A percentile compares a stretch with the other conserved stretches of the same genome.
Evolutionary conservation across 2,113 vertebrate genomes (phyloP).

Genomic region (Etia nguti): DNA sequence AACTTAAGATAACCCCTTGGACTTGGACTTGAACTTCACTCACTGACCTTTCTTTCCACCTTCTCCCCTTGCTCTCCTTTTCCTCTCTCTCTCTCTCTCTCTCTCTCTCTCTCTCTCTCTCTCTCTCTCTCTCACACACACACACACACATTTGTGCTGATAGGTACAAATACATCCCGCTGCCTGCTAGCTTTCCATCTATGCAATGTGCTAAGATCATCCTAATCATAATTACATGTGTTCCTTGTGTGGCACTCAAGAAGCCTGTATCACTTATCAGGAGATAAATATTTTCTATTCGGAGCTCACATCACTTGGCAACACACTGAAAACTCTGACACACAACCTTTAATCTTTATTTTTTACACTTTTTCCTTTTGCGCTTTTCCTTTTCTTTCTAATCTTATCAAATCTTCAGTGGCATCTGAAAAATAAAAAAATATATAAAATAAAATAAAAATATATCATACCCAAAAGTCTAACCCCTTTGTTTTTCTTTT

Average conservation of each 20-base stretch:
- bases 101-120: no score
- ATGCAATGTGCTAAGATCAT: constrained; percentile 17
- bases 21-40: constrained; percentile 14
- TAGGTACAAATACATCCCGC: neutral
- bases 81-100: neutral
- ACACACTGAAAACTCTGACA: neutral
- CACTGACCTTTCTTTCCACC: neutral
- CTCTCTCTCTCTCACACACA: neutral
- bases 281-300: constrained; percentile 21
- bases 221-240: constrained; percentile 29
- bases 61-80: neutral
- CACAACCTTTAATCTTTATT: neutral
- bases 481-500: neutral
- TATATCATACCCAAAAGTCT: neutral
- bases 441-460: neutral
- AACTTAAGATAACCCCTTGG: constrained; percentile 58
- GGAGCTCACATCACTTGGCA: neutral
- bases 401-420: neutral
- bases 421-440: neutral
- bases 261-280: constrained; percentile 42
- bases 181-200: constrained; percentile 26
- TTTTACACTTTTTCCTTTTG: neutral
- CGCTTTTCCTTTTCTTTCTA: neutral
- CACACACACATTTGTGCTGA: neutral
- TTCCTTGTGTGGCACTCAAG: constrained; percentile 39